Evolutionary conservation across 2,113 vertebrate genomes (phyloP).

Genomic region (Lepisosteus osseus): DNA sequence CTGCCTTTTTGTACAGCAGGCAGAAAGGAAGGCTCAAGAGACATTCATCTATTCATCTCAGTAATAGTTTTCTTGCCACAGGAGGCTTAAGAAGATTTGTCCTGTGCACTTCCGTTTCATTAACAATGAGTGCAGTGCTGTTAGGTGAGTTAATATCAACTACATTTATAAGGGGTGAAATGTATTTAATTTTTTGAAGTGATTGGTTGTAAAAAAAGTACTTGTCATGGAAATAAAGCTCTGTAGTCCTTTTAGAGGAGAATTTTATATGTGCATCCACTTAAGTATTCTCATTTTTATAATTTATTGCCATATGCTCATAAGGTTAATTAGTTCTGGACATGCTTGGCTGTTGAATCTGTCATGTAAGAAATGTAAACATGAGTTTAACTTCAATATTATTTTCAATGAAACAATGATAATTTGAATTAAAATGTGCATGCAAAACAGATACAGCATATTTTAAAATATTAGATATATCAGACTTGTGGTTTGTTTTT

Average conservation of each 20-base stretch:
- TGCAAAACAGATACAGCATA: no score
- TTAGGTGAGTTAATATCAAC: conserved; percentile 61
- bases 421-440: no score
- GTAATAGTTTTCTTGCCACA: conserved; percentile 67
- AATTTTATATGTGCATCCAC: not conserved
- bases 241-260: not conserved
- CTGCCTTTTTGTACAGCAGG: conserved; percentile 62
- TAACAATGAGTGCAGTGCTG: conserved; percentile 62
- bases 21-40: conserved; percentile 60
- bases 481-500: no score
- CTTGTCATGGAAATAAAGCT: not conserved
- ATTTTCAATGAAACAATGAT: not conserved
- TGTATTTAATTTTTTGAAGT: not conserved
- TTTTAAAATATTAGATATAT: no score
- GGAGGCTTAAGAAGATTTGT: conserved; percentile 69
- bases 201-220: not conserved
- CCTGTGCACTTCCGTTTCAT: conserved; percentile 61
- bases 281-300: not conserved
- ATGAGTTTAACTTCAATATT: not conserved
- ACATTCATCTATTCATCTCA: conserved; percentile 65
- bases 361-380: not conserved
- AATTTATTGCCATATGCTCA: not conserved
- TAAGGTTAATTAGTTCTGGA: not conserved
- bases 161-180: not conserved
- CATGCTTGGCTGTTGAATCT: not conserved